Base-by-base conservation (phyloP, 2,888 invertebrate genomes). In the Lasioglossum marginatum region DNA sequence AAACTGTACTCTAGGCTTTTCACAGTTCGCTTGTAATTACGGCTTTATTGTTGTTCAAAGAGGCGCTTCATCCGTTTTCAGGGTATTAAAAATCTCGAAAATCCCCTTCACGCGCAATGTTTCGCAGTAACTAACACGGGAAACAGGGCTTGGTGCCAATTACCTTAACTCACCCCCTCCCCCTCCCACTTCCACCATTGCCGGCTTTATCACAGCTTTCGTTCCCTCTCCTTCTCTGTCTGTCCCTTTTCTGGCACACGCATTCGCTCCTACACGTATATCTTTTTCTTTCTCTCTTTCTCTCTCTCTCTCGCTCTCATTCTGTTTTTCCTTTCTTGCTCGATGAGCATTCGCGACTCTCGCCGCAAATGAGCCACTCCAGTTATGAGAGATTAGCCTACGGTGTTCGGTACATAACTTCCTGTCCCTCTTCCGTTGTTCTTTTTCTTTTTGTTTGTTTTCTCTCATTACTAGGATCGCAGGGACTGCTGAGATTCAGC, bases 391-490 rank as follows among this genome's bases (percentile, higher is more conserved):
- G 85, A 88, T 88, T 84, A 81, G 82, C 88, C 85, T 85, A 86
- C 82, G 83, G 81, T 88, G 82, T 86, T 90, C 80, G 81, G 81
- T 82, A 84, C 84, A 87, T 88, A 85, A 90, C 86, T 89, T 89
- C 83, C 82, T 90, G 76, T 82, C 81, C 85, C 81, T 63, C 31
- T 31, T 16, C 63, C 63, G 63, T 63, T 40, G 73, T 75, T 79
- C 14, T 77, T 23, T 75, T 63, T 23, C 27, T 43, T 31, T 66
- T 34, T 79, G 63, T 31, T 85, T 85, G 82, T 85, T 88, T 75
- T 91, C 83, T 87, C 82, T 88, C 81, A 85, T 92, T 90, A 89
- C 82, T 81, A 92, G 92, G 91, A 88, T 77, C 81, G 77, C 85
- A 73, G 85, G 88, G 87, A 87, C 78, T 85, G 82, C 82, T 76